Evolutionary conservation across 2,888 invertebrate genomes (phyloP), one percentile per base, ranked within the genome.

Genomic region (Andrena camellia): DNA sequence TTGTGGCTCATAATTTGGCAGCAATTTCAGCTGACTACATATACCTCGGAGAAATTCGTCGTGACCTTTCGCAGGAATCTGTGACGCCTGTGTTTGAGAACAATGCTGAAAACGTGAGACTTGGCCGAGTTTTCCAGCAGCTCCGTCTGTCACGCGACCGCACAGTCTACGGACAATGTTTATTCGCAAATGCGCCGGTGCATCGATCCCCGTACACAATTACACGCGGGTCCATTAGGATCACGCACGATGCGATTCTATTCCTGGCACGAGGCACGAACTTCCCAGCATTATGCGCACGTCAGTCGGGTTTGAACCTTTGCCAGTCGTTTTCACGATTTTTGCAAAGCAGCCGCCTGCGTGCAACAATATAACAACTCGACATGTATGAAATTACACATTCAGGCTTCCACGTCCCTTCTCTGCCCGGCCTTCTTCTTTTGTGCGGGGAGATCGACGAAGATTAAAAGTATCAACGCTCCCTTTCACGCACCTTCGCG

Each of bases 61-160:
- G 2, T 8, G 35, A 68, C 23, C n/a, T 74, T 78, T 60, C 26
- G 8, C 60, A 23, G 78, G 84, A 84, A 78, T 71, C 79, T 68
- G 64, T 57, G 82, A 86, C 60, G 78, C 84, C 76, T 81, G 78
- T 83, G 80, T 57, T 20, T 23, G 48, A 26, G 68, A 60, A 73
- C 66, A 69, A 83, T 75, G 59, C 68, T n/a, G 52, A 10, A 60
- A 77, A 68, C 73, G 64, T 54, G 86, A 67, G 81, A 88, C 73
- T 82, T 80, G 87, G 84, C 86, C 88, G 87, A 89, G 84, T 89
- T 90, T 84, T 85, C 66, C 42, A 35, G 4, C 48, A 20, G 35
- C 57, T 70, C 26, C 57, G 20, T 71, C 78, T 84, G 82, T 89
- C 86, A 88, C 84, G 87, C 87, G 86, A 89, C 84, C 83, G 83